A percentile compares a stretch with the other conserved stretches of the same genome.
Conservation (phyloP, 2,888 invertebrate species). For the Tribolium freemani region DNA sequence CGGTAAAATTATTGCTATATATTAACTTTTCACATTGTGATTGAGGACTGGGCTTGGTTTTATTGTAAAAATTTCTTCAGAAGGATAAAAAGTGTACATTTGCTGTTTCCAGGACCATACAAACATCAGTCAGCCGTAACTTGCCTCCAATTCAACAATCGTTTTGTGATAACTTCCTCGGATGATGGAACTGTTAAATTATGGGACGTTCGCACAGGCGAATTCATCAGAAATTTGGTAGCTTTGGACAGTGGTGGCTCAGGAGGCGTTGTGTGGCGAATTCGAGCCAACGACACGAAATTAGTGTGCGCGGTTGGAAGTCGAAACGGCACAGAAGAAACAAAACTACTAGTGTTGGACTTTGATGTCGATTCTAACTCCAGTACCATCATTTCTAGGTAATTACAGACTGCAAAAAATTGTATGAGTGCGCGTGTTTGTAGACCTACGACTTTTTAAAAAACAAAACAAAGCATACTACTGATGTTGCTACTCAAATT, state of each 20-base stretch:
- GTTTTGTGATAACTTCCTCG: constrained; percentile 98
- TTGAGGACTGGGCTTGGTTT: too few species aligned
- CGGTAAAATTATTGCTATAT: too few species aligned
- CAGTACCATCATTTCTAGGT: constrained; percentile 48
- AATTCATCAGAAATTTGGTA: constrained; percentile 96
- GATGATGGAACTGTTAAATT: constrained; percentile 99
- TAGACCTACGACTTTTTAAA: constrained; percentile 3
- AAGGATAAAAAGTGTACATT: too few species aligned
- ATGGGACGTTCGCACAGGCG: constrained; percentile 97
- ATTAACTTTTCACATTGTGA: too few species aligned
- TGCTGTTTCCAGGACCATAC: constrained; percentile 79
- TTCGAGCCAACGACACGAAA: constrained; percentile 95
- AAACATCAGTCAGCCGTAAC: constrained; percentile 99
- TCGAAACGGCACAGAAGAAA: constrained; percentile 98
- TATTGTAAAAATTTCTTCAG: too few species aligned
- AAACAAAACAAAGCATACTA: constrained; percentile 26
- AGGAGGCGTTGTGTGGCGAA: constrained; percentile 99
- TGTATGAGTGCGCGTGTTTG: constrained; percentile 47
- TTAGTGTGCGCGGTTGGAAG: constrained; percentile 99
- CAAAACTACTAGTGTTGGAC: constrained; percentile 96
- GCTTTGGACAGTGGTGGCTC: constrained; percentile 94
- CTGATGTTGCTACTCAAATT: constrained; percentile 23
- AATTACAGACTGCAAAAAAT: constrained; percentile 54
- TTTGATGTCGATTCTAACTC: constrained; percentile 85
- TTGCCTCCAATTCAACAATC: constrained; percentile 96